Conservation (phyloP, 92 coral and sea anemone species). For the Pocillopora meandrina region DNA sequence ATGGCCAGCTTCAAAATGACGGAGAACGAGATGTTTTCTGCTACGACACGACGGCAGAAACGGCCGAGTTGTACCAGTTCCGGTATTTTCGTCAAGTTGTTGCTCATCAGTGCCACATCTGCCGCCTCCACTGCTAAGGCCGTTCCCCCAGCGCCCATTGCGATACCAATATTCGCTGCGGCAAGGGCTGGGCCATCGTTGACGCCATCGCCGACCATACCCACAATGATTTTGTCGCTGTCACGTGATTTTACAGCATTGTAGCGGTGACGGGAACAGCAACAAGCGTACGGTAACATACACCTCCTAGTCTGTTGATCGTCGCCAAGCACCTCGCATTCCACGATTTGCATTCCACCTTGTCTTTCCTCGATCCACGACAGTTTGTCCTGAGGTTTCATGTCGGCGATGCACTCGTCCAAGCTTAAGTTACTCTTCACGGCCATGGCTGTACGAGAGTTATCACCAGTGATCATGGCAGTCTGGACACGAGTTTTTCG, state of each 20-base stretch:
- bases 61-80: constrained; percentile 84
- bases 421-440: constrained; percentile 79
- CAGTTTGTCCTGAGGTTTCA: constrained; percentile 97
- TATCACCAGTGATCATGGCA: constrained; percentile 98
- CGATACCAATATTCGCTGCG: constrained; percentile 95
- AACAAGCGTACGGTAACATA: not conserved
- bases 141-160: constrained; percentile 99
- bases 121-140: constrained; percentile 99
- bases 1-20: constrained; percentile 82
- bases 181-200: constrained; percentile 99
- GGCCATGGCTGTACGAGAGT: constrained; percentile 95
- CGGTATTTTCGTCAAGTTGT: constrained; percentile 93
- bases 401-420: constrained; percentile 90
- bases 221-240: constrained; percentile 53
- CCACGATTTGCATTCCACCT: constrained; percentile 5
- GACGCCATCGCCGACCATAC: constrained; percentile 99
- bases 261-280: constrained; percentile 14
- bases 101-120: constrained; percentile 96
- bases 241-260: constrained; percentile 1
- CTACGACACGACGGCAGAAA: constrained; percentile 77
- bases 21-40: constrained; percentile 79
- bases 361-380: constrained; percentile 81
- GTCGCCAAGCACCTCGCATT: not conserved
- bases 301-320: not conserved
- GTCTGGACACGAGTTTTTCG: constrained; percentile 82